Percentiles rank a stretch among this genome's conserved stretches.
These are phyloP conservation scores for Antheraea pernyi DNA, from an alignment of 1,140 invertebrate species.

Conservation along the genomic window DNA sequence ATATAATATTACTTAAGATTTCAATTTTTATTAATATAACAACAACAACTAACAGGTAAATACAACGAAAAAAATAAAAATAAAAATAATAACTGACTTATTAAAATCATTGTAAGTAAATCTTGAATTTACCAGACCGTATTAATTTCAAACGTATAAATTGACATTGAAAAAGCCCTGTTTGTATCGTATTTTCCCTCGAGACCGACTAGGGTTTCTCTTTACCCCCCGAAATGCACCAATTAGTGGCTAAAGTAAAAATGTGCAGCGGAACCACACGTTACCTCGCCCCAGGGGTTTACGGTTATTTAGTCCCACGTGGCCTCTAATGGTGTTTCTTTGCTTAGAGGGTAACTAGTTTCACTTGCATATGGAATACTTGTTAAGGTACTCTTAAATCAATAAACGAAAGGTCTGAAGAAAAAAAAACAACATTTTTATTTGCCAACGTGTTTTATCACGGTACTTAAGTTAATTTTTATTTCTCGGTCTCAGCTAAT, in stretches of 20 bases:
- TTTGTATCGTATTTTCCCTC: conserved; percentile 47
- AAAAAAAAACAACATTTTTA: neutral
- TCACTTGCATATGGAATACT: conserved; percentile 62
- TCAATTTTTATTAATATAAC: too few species aligned
- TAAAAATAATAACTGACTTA: neutral
- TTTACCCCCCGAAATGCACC: conserved; percentile 60
- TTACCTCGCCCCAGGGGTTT: conserved; percentile 42
- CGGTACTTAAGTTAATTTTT: conserved; percentile 17
- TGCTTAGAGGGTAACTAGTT: conserved; percentile 61
- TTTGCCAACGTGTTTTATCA: conserved; percentile 9
- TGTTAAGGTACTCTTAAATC: conserved; percentile 42
- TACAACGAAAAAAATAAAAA: too few species aligned
- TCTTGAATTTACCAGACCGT: conserved; percentile 16
- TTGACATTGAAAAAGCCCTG: conserved; percentile 63
- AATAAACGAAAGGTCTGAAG: neutral
- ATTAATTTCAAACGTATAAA: conserved; percentile 66
- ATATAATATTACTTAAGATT: too few species aligned
- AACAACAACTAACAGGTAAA: too few species aligned
- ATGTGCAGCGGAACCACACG: conserved; percentile 67
- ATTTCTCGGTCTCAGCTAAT: conserved; percentile 21
- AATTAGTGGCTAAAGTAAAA: conserved; percentile 76
- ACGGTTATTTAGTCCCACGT: conserved; percentile 50
- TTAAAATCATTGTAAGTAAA: neutral
- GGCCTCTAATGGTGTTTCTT: conserved; percentile 71
- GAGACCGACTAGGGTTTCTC: conserved; percentile 52